Percentiles rank a stretch among this genome's conserved stretches.
Evolutionary conservation across 2,113 vertebrate species (phyloP).

Genomic region (Corythornis madagascariensis): DNA sequence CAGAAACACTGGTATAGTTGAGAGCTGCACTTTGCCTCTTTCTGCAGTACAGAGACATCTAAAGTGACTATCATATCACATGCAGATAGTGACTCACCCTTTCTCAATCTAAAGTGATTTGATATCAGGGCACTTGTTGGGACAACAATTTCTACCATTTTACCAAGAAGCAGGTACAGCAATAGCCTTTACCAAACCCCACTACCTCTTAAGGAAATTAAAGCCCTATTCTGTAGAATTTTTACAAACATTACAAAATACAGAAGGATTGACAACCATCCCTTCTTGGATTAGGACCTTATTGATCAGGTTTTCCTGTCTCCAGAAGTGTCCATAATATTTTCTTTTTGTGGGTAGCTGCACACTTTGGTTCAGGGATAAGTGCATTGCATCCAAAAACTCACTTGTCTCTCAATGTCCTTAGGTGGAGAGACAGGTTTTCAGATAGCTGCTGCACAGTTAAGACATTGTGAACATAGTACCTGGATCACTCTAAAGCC

Average conservation of each 20-base stretch:
- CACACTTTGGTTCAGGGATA: background rate
- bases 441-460: background rate
- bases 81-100: background rate
- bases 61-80: fast-evolving
- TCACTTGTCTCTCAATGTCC: background rate
- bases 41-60: background rate
- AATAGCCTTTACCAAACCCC: background rate
- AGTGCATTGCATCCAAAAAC: background rate
- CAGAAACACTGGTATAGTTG: background rate
- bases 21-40: background rate
- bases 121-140: fast-evolving
- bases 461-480: background rate
- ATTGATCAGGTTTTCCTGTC: background rate
- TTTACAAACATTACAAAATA: background rate
- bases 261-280: background rate
- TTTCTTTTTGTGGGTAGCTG: background rate
- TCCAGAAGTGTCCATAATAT: background rate
- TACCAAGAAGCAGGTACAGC: background rate
- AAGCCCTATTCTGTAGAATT: background rate
- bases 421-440: background rate
- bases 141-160: background rate
- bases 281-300: background rate
- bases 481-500: background rate
- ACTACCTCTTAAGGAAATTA: background rate
- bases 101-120: background rate